phyloP scores from a whole-genome alignment of 1,140 invertebrate genomes.

The Saccostrea echinata region DNA sequence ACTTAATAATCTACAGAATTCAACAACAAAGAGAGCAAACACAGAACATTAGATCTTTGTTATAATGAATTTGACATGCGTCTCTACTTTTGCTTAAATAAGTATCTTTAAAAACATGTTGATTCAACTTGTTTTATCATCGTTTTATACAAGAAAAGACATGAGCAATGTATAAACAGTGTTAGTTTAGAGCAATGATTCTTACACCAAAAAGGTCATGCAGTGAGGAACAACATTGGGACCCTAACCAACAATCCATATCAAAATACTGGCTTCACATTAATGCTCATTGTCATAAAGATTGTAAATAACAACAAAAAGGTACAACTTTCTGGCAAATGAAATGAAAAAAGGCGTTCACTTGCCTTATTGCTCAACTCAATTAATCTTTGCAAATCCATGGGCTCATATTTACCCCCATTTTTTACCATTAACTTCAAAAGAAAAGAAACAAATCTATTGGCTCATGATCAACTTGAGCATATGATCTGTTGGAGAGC shows the following conservation, averaged over 20 bases:
- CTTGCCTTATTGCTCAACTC: constrained; percentile 38
- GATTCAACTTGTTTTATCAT: not conserved
- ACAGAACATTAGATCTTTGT: not conserved
- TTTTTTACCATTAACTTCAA: constrained; percentile 39
- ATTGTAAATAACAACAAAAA: constrained; percentile 29
- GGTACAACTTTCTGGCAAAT: constrained; percentile 26
- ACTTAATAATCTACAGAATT: not conserved
- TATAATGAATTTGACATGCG: not conserved
- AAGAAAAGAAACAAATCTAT: constrained; percentile 35
- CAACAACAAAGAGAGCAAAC: constrained; percentile 13
- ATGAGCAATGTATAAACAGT: constrained; percentile 10
- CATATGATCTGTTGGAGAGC: constrained; percentile 7
- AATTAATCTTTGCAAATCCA: constrained; percentile 37
- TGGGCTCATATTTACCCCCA: constrained; percentile 35
- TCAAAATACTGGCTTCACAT: constrained; percentile 21
- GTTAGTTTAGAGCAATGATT: not conserved
- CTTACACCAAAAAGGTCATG: constrained; percentile 20
- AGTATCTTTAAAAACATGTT: not conserved
- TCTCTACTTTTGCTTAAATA: not conserved
- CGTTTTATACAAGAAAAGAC: not conserved
- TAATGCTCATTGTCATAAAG: constrained; percentile 3
- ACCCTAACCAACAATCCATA: not conserved
- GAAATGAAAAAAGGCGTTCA: constrained; percentile 17
- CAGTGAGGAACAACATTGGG: not conserved
- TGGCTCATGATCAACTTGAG: constrained; percentile 20